Evolutionary conservation across 2,797 vertebrate genomes (phyloP).

Genomic region (Megaceryle alcyon): DNA sequence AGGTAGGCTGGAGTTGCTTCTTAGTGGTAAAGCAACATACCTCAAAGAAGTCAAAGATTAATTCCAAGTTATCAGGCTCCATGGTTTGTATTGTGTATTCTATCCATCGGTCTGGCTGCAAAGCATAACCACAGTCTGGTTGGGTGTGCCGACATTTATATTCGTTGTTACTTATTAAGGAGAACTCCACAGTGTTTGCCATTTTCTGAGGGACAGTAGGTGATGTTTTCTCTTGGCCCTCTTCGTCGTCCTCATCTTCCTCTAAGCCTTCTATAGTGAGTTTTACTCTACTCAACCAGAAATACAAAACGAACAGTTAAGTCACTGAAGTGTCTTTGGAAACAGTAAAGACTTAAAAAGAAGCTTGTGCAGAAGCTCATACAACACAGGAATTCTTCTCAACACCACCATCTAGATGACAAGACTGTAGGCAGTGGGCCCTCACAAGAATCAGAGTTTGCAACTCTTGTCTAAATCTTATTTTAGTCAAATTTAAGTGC

Average conservation of each 20-base stretch:
- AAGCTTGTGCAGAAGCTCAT: neutral
- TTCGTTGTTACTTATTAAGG: conserved; percentile 87
- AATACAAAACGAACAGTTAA: neutral
- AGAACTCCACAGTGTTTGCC: conserved; percentile 88
- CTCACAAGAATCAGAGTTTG: neutral
- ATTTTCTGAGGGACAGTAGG: conserved; percentile 85
- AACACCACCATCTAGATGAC: neutral
- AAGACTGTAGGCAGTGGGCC: fast-evolving
- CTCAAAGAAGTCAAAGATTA: conserved; percentile 98
- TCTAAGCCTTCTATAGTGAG: conserved; percentile 91
- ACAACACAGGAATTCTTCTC: neutral
- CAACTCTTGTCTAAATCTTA: neutral
- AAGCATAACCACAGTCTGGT: conserved; percentile 92
- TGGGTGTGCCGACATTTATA: conserved; percentile 92
- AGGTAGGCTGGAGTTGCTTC: neutral
- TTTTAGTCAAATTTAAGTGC: neutral
- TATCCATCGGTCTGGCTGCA: conserved; percentile 89
- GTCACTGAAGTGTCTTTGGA: neutral
- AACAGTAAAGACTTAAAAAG: neutral
- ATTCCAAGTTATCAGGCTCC: conserved; percentile 95
- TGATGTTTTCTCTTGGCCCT: conserved; percentile 77
- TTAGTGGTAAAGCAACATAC: conserved; percentile 68
- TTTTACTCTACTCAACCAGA: conserved; percentile 85
- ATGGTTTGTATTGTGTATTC: conserved; percentile 97
- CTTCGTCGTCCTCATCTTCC: conserved; percentile 81